Percentiles rank a stretch among this genome's conserved stretches.
Conservation (phyloP, 2,888 invertebrate species). For the Dinocampus coccinellae region DNA sequence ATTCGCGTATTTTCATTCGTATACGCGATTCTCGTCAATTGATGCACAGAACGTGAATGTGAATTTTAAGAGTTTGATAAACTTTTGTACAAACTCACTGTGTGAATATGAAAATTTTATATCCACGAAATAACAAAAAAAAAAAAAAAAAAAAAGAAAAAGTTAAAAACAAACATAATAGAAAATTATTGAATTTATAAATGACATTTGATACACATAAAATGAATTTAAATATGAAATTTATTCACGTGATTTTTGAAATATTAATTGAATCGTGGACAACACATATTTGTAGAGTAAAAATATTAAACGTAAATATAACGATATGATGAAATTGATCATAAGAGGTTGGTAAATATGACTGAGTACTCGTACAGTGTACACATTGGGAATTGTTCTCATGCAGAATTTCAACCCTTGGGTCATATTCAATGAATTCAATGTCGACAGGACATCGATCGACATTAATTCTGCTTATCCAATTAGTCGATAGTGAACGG, state of each 20-base stretch:
- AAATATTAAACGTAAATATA: not conserved
- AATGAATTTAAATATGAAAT: not conserved
- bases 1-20: not conserved
- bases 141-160: not conserved
- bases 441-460: constrained; percentile 45
- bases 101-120: constrained; percentile 30
- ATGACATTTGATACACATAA: not conserved
- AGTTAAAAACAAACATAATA: not conserved
- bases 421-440: constrained; percentile 54
- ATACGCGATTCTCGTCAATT: constrained; percentile 42
- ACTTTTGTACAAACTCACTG: not conserved
- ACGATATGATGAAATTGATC: not conserved
- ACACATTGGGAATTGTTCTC: constrained; percentile 13
- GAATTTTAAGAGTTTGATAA: constrained; percentile 24
- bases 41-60: constrained; percentile 35
- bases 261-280: not conserved
- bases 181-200: not conserved
- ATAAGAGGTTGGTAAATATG: not conserved
- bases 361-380: constrained; percentile 1
- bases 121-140: not conserved
- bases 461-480: constrained; percentile 48
- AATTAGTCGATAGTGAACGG: constrained; percentile 54
- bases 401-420: not conserved
- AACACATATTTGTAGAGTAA: not conserved
- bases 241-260: not conserved